Base-by-base conservation (phyloP, 1,140 invertebrate genomes). In the Eupeodes corollae region DNA sequence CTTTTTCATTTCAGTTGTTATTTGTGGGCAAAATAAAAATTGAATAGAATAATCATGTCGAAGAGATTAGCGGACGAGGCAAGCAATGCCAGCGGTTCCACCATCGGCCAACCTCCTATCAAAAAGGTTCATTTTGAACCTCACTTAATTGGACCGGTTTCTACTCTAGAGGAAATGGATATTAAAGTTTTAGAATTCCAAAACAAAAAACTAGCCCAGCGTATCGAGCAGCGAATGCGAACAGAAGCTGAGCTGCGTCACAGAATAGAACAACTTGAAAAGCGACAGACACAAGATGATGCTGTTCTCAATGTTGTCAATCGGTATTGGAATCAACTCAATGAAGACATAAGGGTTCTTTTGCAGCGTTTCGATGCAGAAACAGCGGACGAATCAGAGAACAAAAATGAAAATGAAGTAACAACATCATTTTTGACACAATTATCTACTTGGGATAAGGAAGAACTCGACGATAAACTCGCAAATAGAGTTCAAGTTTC, bases 221-320 rank as follows among this genome's bases (percentile, higher is more conserved):
- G 88, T 53, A 79, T 98, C 51, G 91, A 96, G 59, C 88, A 94
- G 62, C 73, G 91, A 44, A 86, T 92, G 63, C 77, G 89, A 53
- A 81, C 84, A 42, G 92, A 98, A 72, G 79, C 84, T 37, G 93
- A 98, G 61, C 70, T 98, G 15, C 73, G 90, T 38, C 85, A 91
- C 52, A 75, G 94, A 53, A 97, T 98, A 56, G 93, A 98, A 70
- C 92, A 98, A 69, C 72, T 98, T 52, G 93, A 98, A 67, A 96
- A 96, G 68, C 73, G 94, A 44, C 94, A 98, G 69, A 91, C 91
- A 35, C 92, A 95, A 70, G 94, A 98, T 72, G 95, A 99, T 78
- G 91, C 92, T 52, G 93, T 98, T 12, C 73, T 98, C 10, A 96
- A 94, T 75, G 92, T 97, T 49, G 91, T 99, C 9, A 98, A 98